These are phyloP conservation scores for Bergia sp. DNA, from an alignment of 92 coral and sea anemone genomes.

Conservation along the genomic window DNA sequence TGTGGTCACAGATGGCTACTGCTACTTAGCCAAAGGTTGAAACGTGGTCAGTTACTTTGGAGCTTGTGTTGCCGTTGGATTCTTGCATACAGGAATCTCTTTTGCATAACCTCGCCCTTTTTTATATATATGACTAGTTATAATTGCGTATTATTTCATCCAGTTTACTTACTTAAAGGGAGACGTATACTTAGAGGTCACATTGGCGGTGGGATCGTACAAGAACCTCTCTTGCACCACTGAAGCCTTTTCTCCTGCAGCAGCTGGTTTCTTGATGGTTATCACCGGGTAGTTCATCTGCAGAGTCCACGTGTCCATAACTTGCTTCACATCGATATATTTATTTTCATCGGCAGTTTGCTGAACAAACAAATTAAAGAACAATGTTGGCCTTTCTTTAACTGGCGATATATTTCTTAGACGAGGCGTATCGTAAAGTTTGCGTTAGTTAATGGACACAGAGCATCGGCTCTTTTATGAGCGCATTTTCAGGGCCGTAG, in stretches of 20 bases:
- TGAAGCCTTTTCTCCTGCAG: not conserved
- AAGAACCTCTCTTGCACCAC: slow-evolving; percentile 40
- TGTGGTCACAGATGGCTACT: not conserved
- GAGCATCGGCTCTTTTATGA: too few relatives aligned
- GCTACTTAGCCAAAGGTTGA: not conserved
- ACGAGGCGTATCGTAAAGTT: not conserved
- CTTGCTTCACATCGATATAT: slow-evolving; percentile 11
- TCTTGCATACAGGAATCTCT: too few relatives aligned
- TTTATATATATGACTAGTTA: too few relatives aligned
- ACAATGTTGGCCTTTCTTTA: not conserved
- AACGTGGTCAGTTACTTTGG: too few relatives aligned
- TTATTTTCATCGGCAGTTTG: not conserved
- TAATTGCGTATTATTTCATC: too few relatives aligned
- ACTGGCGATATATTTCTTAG: too few relatives aligned
- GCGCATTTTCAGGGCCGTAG: too few relatives aligned
- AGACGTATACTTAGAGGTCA: slow-evolving; percentile 39
- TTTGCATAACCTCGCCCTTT: not conserved
- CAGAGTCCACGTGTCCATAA: slow-evolving; percentile 51
- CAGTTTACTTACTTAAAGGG: slow-evolving; percentile 18
- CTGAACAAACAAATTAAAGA: not conserved
- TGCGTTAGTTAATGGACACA: too few relatives aligned
- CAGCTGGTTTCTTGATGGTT: slow-evolving; percentile 33
- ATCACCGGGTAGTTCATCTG: slow-evolving; percentile 48
- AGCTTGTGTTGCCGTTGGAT: too few relatives aligned
- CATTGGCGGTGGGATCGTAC: slow-evolving; percentile 34